Evolutionary conservation across 2,797 vertebrate genomes (phyloP).

Genomic region (Peromyscus melanophrys): DNA sequence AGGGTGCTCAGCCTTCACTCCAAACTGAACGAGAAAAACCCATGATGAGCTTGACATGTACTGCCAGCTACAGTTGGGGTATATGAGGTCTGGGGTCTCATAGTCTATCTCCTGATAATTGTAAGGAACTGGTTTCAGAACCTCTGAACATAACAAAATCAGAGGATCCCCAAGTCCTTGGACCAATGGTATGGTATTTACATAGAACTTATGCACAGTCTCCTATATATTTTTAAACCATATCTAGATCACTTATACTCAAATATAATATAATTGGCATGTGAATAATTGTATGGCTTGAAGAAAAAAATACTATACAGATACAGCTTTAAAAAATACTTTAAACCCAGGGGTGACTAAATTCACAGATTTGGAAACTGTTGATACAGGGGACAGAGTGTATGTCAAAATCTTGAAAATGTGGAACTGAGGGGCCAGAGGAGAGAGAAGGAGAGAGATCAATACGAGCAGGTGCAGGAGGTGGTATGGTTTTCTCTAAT

Average conservation of each 20-base stretch:
- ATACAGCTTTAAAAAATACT: background rate
- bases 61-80: background rate
- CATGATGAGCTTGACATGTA: background rate
- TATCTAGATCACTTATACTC: background rate
- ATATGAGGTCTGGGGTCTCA: background rate
- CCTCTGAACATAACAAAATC: background rate
- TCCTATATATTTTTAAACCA: background rate
- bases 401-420: background rate
- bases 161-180: background rate
- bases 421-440: background rate
- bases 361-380: background rate
- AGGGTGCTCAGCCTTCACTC: background rate
- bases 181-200: background rate
- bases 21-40: background rate
- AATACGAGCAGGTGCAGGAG: too few species aligned
- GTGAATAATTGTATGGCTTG: background rate
- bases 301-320: background rate
- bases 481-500: background rate
- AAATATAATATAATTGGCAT: background rate
- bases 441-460: background rate
- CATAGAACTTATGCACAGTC: background rate
- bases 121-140: background rate
- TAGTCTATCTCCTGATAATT: background rate
- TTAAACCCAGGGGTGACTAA: background rate
- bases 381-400: too few species aligned